Percentiles rank a stretch among this genome's conserved stretches.
These are phyloP conservation scores for Scrobipalpa costella DNA, from an alignment of 2,888 invertebrate genomes.

Conservation along the genomic window DNA sequence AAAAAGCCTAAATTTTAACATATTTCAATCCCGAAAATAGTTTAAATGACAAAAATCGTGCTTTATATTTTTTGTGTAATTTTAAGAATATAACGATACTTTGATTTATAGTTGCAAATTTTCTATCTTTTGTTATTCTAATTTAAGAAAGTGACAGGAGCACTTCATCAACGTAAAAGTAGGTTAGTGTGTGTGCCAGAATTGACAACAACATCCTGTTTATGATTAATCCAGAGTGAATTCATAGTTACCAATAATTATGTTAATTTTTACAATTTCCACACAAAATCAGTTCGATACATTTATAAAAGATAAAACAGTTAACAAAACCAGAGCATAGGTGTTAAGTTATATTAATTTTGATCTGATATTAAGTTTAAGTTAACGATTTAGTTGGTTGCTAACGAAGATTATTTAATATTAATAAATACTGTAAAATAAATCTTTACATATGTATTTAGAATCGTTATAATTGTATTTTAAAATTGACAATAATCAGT, in stretches of 20 bases:
- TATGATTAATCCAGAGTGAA: constrained; percentile 29
- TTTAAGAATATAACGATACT: too few relatives aligned
- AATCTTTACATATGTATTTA: constrained; percentile 41
- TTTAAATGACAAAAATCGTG: too few relatives aligned
- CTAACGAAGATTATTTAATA: constrained; percentile 41
- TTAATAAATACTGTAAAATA: constrained; percentile 39
- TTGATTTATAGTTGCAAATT: too few relatives aligned
- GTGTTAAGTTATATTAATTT: constrained; percentile 40
- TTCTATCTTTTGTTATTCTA: too few relatives aligned
- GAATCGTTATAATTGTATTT: constrained; percentile 59
- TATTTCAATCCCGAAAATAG: too few relatives aligned
- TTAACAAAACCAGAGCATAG: constrained; percentile 37
- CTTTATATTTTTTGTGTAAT: too few relatives aligned
- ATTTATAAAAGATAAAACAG: constrained; percentile 43
- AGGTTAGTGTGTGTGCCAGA: not conserved
- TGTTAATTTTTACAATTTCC: constrained; percentile 48
- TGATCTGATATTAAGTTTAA: constrained; percentile 47
- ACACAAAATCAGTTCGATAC: constrained; percentile 38
- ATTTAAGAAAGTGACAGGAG: too few relatives aligned
- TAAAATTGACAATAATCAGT: constrained; percentile 78
- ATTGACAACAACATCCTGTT: not conserved
- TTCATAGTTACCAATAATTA: constrained; percentile 52
- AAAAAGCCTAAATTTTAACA: too few relatives aligned
- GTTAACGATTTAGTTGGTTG: constrained; percentile 41
- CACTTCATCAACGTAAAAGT: too few relatives aligned